Conservation (phyloP, 2,888 invertebrate genomes). For the Drosophila hamatofila region DNA sequence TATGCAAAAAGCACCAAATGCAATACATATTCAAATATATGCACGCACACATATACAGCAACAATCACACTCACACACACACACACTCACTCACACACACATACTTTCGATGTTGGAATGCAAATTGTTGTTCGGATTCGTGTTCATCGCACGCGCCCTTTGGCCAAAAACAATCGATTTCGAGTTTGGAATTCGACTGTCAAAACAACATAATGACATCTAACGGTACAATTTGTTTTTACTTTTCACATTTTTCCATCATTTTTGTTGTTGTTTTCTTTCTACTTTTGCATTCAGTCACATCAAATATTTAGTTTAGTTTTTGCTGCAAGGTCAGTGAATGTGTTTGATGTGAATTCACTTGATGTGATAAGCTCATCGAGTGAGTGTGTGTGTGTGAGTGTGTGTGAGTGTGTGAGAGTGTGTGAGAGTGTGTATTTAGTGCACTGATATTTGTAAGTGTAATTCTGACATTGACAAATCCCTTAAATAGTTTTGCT, state of each 20-base stretch:
- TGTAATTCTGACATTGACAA: conserved; percentile 50
- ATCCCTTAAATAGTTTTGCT: conserved; percentile 25
- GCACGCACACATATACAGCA: conserved; percentile 19
- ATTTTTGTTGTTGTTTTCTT: background rate
- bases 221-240: conserved; percentile 27
- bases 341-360: conserved; percentile 45
- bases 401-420: background rate
- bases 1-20: conserved; percentile 75
- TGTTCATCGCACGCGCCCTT: conserved; percentile 29
- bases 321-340: conserved; percentile 53
- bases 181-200: conserved; percentile 64
- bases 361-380: conserved; percentile 55
- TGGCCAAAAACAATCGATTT: conserved; percentile 67
- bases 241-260: background rate
- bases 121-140: conserved; percentile 35
- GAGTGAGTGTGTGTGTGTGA: background rate
- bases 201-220: conserved; percentile 78
- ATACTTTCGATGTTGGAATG: conserved; percentile 22
- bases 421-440: conserved; percentile 5
- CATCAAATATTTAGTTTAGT: conserved; percentile 21
- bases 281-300: background rate
- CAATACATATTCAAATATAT: conserved; percentile 78
- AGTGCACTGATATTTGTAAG: conserved; percentile 30
- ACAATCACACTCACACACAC: conserved; percentile 10
- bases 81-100: conserved; percentile 2